A percentile compares a stretch with the other conserved stretches of the same genome.
Conservation (phyloP, 2,113 vertebrate genomes). For the Peromyscus californicus region DNA sequence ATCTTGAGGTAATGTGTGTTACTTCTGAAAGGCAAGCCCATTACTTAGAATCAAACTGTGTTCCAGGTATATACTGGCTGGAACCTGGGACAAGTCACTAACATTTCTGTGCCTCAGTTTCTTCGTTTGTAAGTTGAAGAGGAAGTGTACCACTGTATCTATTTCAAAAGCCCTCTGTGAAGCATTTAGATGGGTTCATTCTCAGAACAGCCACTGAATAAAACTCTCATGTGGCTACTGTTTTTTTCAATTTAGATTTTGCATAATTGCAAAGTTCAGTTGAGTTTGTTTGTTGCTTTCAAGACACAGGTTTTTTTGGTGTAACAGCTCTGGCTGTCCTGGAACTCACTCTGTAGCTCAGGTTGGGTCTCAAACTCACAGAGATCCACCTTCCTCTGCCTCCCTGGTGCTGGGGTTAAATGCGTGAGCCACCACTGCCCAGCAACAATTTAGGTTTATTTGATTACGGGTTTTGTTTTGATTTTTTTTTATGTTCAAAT, state of each 20-base stretch:
- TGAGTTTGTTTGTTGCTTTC: neutral
- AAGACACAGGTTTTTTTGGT: neutral
- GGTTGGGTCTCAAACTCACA: neutral
- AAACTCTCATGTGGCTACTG: neutral
- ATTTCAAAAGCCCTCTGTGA: neutral
- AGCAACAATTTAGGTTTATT: neutral
- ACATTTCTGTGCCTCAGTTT: neutral
- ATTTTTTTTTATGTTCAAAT: neutral
- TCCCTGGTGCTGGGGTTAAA: neutral
- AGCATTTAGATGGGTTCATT: no score
- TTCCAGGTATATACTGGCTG: neutral
- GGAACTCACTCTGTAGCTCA: neutral
- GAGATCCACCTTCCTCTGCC: neutral
- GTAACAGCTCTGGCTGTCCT: neutral
- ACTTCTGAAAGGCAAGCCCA: neutral
- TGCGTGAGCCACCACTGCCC: neutral
- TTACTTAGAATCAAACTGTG: neutral
- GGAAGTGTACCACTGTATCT: neutral
- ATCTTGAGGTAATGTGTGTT: neutral
- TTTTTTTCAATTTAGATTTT: neutral
- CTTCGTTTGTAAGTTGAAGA: neutral
- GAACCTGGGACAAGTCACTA: neutral
- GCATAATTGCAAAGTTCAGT: neutral
- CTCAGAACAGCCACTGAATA: neutral
- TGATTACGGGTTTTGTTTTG: neutral